Conservation (phyloP, 2,888 invertebrate genomes). For the Pristionchus entomophagus region DNA sequence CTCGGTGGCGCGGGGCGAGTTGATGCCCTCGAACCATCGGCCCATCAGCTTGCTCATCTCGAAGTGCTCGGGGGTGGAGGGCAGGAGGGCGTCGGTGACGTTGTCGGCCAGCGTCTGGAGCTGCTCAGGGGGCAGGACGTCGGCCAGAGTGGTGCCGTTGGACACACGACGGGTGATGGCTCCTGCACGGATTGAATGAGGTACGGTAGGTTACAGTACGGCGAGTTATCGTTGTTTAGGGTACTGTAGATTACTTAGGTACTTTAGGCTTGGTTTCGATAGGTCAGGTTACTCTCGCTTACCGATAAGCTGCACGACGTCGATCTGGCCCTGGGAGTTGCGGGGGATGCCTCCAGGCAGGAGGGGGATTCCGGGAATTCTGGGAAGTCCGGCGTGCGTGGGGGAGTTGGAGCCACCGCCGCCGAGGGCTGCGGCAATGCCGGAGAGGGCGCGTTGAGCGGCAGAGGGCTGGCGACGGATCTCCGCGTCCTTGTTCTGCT, state of each 20-base stretch:
- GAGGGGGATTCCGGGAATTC: constrained; percentile 75
- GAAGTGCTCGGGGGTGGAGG: constrained; percentile 73
- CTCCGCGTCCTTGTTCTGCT: constrained; percentile 53
- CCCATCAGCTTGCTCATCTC: constrained; percentile 76
- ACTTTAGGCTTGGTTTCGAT: too few species aligned
- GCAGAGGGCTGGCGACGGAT: constrained; percentile 73
- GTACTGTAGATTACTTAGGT: background rate
- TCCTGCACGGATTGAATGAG: constrained; percentile 65
- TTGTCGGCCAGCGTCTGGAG: constrained; percentile 76
- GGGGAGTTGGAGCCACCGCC: constrained; percentile 81
- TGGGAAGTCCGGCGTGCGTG: constrained; percentile 74
- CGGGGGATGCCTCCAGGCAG: constrained; percentile 75
- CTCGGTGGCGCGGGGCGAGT: constrained; percentile 74
- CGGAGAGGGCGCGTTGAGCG: constrained; percentile 79
- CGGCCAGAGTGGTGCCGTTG: constrained; percentile 75
- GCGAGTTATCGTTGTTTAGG: background rate
- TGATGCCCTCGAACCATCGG: constrained; percentile 75
- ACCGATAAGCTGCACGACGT: constrained; percentile 75
- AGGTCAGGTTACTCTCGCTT: constrained; percentile 31
- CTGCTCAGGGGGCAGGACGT: constrained; percentile 75
- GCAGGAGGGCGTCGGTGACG: constrained; percentile 75
- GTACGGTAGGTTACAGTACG: background rate
- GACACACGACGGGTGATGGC: constrained; percentile 75
- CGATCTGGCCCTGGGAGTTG: constrained; percentile 75
- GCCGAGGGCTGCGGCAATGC: constrained; percentile 84